Conservation (phyloP, 1,140 invertebrate genomes). For the Penaeus japonicus region DNA sequence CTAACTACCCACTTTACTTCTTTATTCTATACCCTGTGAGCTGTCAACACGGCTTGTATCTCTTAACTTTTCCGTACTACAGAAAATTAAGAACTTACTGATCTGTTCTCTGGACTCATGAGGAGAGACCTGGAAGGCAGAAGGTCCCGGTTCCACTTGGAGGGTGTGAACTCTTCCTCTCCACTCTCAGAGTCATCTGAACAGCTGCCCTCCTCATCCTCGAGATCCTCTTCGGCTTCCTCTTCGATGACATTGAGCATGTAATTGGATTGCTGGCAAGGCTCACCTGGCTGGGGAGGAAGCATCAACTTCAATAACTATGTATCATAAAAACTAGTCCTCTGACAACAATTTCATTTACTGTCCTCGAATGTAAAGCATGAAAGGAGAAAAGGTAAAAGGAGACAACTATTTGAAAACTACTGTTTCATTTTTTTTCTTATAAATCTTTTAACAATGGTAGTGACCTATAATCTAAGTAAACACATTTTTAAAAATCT, state of each 20-base stretch:
- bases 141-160: slow-evolving; percentile 69
- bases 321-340: too few relatives aligned
- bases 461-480: too few relatives aligned
- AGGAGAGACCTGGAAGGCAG: slow-evolving; percentile 69
- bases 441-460: too few relatives aligned
- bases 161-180: slow-evolving; percentile 69
- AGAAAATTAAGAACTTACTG: slow-evolving; percentile 60
- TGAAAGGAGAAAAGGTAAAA: too few relatives aligned
- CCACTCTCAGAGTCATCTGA: slow-evolving; percentile 62
- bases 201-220: slow-evolving; percentile 62
- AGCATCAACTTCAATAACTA: background rate
- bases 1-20: too few relatives aligned
- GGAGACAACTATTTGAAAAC: too few relatives aligned
- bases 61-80: slow-evolving; percentile 14
- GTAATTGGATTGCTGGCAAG: slow-evolving; percentile 50
- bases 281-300: slow-evolving; percentile 28
- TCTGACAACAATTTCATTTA: too few relatives aligned
- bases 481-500: too few relatives aligned
- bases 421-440: too few relatives aligned
- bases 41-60: background rate
- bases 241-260: slow-evolving; percentile 61
- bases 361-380: too few relatives aligned
- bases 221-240: slow-evolving; percentile 60
- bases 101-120: slow-evolving; percentile 68
- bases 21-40: too few relatives aligned